Evolutionary conservation across 2,888 invertebrate species (phyloP).

Genomic region (Pristionchus fissidentatus): DNA sequence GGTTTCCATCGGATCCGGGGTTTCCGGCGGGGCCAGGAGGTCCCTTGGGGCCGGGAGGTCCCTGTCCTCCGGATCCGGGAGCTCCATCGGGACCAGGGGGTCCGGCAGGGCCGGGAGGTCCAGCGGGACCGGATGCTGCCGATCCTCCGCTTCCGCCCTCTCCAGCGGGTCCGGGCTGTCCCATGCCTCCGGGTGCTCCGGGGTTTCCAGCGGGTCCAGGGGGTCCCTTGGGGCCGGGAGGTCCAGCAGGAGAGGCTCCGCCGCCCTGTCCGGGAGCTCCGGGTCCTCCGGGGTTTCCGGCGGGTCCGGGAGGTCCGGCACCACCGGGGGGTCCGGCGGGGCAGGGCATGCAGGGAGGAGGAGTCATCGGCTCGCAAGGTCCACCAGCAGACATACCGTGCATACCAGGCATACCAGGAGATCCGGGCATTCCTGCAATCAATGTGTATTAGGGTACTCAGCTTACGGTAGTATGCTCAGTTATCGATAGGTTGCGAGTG

Average conservation of each 20-base stretch:
- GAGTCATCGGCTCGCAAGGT: constrained; percentile 57
- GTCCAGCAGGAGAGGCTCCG: constrained; percentile 51
- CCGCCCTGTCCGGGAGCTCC: constrained; percentile 50
- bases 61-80: constrained; percentile 60
- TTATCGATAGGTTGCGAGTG: constrained; percentile 42
- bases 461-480: not conserved
- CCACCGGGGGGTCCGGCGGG: constrained; percentile 51
- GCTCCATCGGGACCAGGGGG: constrained; percentile 53
- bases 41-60: constrained; percentile 63
- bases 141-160: constrained; percentile 50
- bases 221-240: constrained; percentile 61
- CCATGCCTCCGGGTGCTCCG: constrained; percentile 57
- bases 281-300: constrained; percentile 52
- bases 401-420: constrained; percentile 63
- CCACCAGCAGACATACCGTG: constrained; percentile 58
- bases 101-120: constrained; percentile 60
- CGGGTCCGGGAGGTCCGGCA: constrained; percentile 50
- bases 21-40: constrained; percentile 61
- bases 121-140: constrained; percentile 52
- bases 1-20: constrained; percentile 62
- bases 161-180: constrained; percentile 60
- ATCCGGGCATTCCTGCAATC: constrained; percentile 56
- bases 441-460: not conserved
- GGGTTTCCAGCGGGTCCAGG: constrained; percentile 65
- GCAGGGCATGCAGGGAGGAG: constrained; percentile 53